Conservation (phyloP, 2,113 vertebrate genomes). For the Rhegmatorhina hoffmannsi region DNA sequence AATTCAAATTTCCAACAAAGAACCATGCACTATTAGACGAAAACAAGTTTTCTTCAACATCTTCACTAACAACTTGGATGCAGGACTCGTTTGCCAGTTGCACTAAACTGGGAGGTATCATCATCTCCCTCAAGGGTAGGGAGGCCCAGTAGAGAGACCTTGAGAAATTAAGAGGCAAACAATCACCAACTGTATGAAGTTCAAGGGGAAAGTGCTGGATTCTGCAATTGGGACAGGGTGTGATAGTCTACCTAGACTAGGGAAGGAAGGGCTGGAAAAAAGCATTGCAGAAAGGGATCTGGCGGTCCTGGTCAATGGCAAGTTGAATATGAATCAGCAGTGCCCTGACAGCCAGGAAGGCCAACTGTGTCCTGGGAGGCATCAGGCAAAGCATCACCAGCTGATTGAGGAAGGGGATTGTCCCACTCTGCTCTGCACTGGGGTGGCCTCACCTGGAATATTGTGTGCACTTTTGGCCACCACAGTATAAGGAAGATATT, state of each 20-base stretch:
- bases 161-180: neutral
- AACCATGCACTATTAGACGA: neutral
- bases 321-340: neutral
- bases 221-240: neutral
- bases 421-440: neutral
- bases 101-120: neutral
- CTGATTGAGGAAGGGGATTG: too few relatives aligned
- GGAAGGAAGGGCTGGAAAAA: neutral
- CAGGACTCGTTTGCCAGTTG: neutral
- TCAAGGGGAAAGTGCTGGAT: neutral
- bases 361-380: neutral
- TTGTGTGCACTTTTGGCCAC: neutral
- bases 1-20: neutral
- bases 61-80: neutral
- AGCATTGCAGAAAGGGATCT: neutral
- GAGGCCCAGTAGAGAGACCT: neutral
- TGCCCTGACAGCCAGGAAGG: neutral
- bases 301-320: neutral
- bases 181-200: neutral
- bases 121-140: neutral
- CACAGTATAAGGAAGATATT: neutral
- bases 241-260: neutral
- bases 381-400: neutral
- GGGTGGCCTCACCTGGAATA: neutral
- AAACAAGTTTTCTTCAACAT: neutral